A percentile compares a stretch with the other conserved stretches of the same genome.
Evolutionary conservation across 35 echinoderm and acorn worm species (phyloP).

Genomic region (Nesometra sesokonis): DNA sequence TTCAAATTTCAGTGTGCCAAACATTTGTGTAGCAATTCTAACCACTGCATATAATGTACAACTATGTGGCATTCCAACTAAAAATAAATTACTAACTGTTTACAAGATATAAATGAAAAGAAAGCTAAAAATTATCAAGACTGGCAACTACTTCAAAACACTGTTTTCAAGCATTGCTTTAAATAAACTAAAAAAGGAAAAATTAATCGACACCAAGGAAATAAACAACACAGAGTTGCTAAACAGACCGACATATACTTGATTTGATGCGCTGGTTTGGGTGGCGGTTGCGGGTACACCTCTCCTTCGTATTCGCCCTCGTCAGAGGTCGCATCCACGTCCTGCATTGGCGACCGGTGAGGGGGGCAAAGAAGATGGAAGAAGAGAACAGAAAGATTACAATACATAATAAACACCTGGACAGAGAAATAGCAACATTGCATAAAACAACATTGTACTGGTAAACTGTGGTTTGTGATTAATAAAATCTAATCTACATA

Average conservation of each 20-base stretch:
- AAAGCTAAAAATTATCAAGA: no score
- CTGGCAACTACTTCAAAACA: no score
- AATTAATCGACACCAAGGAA: neutral
- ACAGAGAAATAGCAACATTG: neutral
- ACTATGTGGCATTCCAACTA: no score
- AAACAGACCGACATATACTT: constrained; percentile 81
- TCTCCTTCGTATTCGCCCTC: constrained; percentile 97
- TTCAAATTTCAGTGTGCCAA: no score
- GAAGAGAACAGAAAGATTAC: constrained; percentile 8
- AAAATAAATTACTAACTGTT: no score
- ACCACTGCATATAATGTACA: no score
- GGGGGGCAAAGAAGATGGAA: neutral
- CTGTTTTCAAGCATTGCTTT: no score
- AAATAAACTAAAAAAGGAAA: no score
- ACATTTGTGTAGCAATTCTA: no score
- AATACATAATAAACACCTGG: neutral
- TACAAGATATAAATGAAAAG: no score
- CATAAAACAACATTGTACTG: neutral
- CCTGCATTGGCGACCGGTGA: constrained; percentile 25
- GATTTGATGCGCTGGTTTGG: constrained; percentile 28
- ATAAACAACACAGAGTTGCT: neutral
- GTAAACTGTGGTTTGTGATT: neutral
- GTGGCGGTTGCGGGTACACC: neutral
- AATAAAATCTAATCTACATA: neutral
- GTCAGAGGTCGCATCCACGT: constrained; percentile 85